Evolutionary conservation across 2,888 invertebrate species (phyloP).

Genomic region (Muschampia plurimacula): DNA sequence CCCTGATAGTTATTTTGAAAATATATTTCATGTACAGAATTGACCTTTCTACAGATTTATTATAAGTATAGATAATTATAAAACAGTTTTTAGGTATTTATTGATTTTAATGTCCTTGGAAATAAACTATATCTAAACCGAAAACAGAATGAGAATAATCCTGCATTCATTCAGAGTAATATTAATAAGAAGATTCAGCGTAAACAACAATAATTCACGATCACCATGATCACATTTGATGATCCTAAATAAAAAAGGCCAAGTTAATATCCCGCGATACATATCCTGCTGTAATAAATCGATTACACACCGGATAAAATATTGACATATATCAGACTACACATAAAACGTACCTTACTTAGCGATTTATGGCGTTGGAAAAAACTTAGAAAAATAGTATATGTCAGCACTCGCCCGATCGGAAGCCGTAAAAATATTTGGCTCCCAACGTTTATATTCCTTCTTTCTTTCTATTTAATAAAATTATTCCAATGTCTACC

Average conservation of each 20-base stretch:
- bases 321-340: constrained; percentile 27
- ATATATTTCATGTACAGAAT: too few species aligned
- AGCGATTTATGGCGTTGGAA: constrained; percentile 32
- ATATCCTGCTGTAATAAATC: constrained; percentile 27
- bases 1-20: too few species aligned
- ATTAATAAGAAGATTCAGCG: not conserved
- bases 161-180: not conserved
- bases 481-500: constrained; percentile 33
- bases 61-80: too few species aligned
- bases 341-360: constrained; percentile 28
- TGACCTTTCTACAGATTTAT: too few species aligned
- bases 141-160: not conserved
- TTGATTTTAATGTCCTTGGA: too few species aligned
- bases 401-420: constrained; percentile 34
- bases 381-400: constrained; percentile 38
- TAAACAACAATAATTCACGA: constrained; percentile 19
- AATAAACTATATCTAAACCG: too few species aligned
- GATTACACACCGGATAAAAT: constrained; percentile 33
- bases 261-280: constrained; percentile 20
- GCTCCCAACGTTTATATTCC: constrained; percentile 33
- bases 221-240: constrained; percentile 21
- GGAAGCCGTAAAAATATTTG: constrained; percentile 39
- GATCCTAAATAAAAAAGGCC: constrained; percentile 7
- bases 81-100: too few species aligned
- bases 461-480: constrained; percentile 37